Percentiles rank a stretch among this genome's conserved stretches.
These are phyloP conservation scores for Leucoraja ocellata DNA, from an alignment of 2,797 vertebrate species.

Conservation along the genomic window DNA sequence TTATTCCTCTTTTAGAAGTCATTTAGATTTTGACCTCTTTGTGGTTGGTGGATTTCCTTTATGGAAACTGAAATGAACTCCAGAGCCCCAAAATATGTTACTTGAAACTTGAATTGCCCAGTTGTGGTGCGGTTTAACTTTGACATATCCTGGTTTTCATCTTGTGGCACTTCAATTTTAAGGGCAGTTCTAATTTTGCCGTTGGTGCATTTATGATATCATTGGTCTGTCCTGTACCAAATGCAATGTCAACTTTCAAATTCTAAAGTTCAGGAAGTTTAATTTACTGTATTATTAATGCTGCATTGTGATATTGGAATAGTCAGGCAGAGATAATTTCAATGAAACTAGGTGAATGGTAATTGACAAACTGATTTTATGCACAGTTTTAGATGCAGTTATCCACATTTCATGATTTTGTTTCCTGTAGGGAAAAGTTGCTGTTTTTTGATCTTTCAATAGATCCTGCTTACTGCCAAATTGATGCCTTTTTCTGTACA, in stretches of 20 bases:
- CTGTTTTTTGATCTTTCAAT: too few species aligned
- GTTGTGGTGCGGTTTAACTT: neutral
- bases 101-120: neutral
- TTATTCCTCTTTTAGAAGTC: neutral
- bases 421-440: too few species aligned
- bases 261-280: neutral
- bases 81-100: neutral
- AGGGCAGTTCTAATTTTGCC: neutral
- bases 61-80: neutral
- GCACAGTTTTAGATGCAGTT: too few species aligned
- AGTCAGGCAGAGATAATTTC: too few species aligned
- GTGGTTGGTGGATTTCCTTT: neutral
- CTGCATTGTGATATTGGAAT: too few species aligned
- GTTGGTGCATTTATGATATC: neutral
- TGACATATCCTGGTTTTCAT: neutral
- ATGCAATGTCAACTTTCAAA: neutral
- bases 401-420: too few species aligned
- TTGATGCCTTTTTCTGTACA: too few species aligned
- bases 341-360: too few species aligned
- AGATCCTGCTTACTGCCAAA: too few species aligned
- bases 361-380: too few species aligned
- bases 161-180: neutral
- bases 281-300: neutral
- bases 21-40: neutral
- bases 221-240: neutral